Conservation (phyloP, 2,888 invertebrate species). For the Tridacna crocea region DNA sequence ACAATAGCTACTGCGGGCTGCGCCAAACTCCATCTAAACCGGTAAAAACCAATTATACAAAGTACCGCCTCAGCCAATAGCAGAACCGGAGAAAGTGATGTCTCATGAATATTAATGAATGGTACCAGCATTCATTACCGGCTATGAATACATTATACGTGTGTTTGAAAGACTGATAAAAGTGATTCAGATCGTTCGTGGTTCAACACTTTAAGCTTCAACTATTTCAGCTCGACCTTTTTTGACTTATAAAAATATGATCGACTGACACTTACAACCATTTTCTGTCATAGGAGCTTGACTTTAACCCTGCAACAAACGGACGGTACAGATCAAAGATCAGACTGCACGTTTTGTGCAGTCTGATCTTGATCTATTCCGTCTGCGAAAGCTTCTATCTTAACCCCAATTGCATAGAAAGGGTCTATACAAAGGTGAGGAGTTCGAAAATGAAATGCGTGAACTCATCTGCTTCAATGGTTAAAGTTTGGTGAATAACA, state of each 20-base stretch:
- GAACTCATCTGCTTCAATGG: neutral
- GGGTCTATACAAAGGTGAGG: neutral
- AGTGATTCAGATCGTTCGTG: slow-evolving; percentile 10
- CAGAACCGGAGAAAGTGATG: neutral
- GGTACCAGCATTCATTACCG: slow-evolving; percentile 8
- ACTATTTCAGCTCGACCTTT: neutral
- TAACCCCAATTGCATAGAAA: neutral
- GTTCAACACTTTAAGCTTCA: slow-evolving; percentile 1
- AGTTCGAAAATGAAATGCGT: slow-evolving; percentile 2
- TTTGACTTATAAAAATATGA: too few relatives aligned
- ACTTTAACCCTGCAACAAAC: too few relatives aligned
- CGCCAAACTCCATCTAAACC: slow-evolving; percentile 20
- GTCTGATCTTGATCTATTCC: too few relatives aligned
- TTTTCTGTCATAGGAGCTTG: too few relatives aligned
- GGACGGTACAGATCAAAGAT: too few relatives aligned
- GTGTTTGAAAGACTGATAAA: slow-evolving; percentile 3
- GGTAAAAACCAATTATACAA: slow-evolving; percentile 36
- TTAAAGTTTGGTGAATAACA: slow-evolving; percentile 5
- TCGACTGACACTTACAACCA: too few relatives aligned
- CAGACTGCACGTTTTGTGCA: too few relatives aligned
- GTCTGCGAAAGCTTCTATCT: too few relatives aligned
- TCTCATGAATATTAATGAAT: slow-evolving; percentile 51
- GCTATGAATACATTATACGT: slow-evolving; percentile 12
- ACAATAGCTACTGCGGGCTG: slow-evolving; percentile 34
- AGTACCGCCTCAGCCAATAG: slow-evolving; percentile 27